Conservation (phyloP, 2,888 invertebrate genomes). For the Ceraclea dissimilis region DNA sequence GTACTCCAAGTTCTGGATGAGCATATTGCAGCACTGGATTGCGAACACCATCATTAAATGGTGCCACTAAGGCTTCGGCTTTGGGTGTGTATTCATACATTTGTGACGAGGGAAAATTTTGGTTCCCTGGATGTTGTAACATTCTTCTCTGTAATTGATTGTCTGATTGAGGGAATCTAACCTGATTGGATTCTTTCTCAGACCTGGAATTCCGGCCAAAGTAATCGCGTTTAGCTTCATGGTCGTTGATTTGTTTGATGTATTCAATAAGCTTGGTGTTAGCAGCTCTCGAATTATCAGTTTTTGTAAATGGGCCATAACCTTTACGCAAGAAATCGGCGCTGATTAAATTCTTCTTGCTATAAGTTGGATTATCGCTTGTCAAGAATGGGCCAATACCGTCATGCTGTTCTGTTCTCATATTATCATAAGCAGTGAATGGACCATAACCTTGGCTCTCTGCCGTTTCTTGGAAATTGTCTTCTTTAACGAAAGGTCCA, state of each 20-base stretch:
- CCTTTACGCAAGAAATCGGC: conserved; percentile 41
- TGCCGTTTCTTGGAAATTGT: conserved; percentile 47
- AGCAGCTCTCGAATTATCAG: conserved; percentile 51
- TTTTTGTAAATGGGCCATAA: conserved; percentile 57
- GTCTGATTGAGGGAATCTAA: conserved; percentile 37
- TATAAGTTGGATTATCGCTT: conserved; percentile 36
- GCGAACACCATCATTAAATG: conserved; percentile 62
- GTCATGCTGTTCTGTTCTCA: conserved; percentile 38
- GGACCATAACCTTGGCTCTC: conserved; percentile 39
- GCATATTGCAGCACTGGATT: conserved; percentile 73
- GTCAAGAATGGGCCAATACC: conserved; percentile 36
- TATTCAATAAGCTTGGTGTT: conserved; percentile 56
- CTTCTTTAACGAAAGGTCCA: conserved; percentile 56
- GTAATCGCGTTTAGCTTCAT: conserved; percentile 55
- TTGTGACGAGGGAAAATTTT: conserved; percentile 57
- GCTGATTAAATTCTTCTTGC: conserved; percentile 42
- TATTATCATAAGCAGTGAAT: conserved; percentile 53
- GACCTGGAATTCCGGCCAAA: conserved; percentile 47
- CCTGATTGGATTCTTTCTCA: conserved; percentile 41
- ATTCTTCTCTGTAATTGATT: conserved; percentile 63
- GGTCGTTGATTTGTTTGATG: conserved; percentile 59
- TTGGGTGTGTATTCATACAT: conserved; percentile 51
- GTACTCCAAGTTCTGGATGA: conserved; percentile 71
- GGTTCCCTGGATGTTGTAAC: conserved; percentile 59
- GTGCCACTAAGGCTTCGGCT: conserved; percentile 44